Base-by-base conservation (phyloP, 2,888 invertebrate species). In the Aradus depressus region DNA sequence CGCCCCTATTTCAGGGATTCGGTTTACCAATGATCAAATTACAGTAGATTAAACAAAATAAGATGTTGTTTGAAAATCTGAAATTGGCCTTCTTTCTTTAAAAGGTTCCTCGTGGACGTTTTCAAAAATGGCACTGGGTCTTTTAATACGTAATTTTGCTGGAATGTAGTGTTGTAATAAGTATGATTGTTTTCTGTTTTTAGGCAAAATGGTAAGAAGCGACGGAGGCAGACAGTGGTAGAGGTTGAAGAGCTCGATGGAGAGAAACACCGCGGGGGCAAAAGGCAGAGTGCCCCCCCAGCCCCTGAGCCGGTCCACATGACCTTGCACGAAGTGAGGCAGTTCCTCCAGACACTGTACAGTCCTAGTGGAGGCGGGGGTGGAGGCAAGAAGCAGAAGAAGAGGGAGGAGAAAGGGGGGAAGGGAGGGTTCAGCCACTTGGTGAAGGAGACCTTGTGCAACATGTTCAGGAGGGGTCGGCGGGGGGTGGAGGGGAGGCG, bases 401-500 rank as follows among this genome's bases (percentile, higher is more conserved):
- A 57, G 44, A 51, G 53, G 37, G 56, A 56, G 32, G 69, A 77
- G 75, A 62, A 75, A 75, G 49, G 72, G 74, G 5, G 49, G 42
- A 32, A 26, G 50, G 72, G 74, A 49, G 75, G 84, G 60, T 77
- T 86, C 64, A 82, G 85, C 3, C 67, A 80, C 51, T 82, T 80
- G 67, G 74, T 88, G 54, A 88, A 87, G 67, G 86, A 87, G 65
- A 85, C 85, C 42, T 76, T 89, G 64, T 88, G 87, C 67, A 87
- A 84, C 69, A 78, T 88, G 67, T 88, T 88, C 67, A 77, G 83
- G 61, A n/a, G n/a, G n/a, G n/a, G n/a, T n/a, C n/a, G n/a, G n/a
- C n/a, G n/a, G n/a, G n/a, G n/a, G n/a, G n/a, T 56, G 35, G 42
- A 31, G 31, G 28, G 43, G 21, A 48, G 48, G 12, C 25, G 50